A percentile compares a stretch with the other conserved stretches of the same genome.
phyloP scores from a whole-genome alignment of 2,797 vertebrate species.

The Cossypha niveicapilla region DNA sequence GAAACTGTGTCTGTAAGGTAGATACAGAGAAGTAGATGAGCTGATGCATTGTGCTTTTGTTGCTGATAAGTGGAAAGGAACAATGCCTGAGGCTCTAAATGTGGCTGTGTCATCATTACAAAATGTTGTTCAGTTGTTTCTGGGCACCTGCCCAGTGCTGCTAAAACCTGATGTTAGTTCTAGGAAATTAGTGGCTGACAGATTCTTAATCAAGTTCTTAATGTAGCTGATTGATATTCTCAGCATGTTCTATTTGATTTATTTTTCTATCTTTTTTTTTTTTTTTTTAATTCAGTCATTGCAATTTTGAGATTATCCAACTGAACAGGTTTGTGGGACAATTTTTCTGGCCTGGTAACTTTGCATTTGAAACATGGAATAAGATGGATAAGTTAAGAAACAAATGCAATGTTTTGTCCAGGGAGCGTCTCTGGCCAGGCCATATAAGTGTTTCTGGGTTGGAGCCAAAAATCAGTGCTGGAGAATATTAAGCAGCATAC shows the following conservation, averaged over 20 bases:
- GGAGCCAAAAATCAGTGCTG: not conserved
- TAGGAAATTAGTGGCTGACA: not conserved
- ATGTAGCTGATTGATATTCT: not conserved
- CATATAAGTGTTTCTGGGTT: not conserved
- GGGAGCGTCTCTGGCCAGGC: not conserved
- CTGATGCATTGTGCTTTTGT: not conserved
- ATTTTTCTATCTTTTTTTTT: not conserved
- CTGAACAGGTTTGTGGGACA: not conserved
- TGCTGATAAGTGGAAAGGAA: not conserved
- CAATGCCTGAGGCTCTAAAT: not conserved
- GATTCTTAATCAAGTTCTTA: not conserved
- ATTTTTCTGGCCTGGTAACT: not conserved
- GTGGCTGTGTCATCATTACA: not conserved
- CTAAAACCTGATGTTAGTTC: not conserved
- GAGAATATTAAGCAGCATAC: not conserved
- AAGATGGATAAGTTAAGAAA: not conserved
- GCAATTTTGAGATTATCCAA: not conserved
- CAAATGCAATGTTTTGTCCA: not conserved
- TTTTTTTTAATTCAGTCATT: not conserved
- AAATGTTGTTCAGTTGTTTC: not conserved
- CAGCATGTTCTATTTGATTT: not conserved
- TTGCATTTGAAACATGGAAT: not conserved
- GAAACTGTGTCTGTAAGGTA: not conserved
- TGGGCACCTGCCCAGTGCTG: not conserved
- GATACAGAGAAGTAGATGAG: not conserved